Evolutionary conservation across 2,888 invertebrate species (phyloP), one percentile per base, ranked within the genome.

Genomic region (Cephus rjabovi): DNA sequence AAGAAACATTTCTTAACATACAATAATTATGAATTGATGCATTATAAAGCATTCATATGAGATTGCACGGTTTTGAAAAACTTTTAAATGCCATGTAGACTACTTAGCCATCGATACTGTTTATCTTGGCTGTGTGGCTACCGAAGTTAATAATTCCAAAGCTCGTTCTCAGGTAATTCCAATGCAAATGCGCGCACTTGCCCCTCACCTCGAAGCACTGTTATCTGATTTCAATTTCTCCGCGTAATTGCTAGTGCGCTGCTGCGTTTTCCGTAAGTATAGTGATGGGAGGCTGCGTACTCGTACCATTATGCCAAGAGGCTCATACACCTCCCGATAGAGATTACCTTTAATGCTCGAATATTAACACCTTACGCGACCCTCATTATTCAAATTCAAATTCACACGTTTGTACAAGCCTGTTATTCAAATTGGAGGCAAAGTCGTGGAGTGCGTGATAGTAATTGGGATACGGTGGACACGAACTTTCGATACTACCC

Each of bases 181-280:
- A 83, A 85, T 85, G 85, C 84, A 84, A 83, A 85, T 85, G 75
- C 77, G 3, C 71, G 77, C 80, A 79, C 79, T 80, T 84, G 81
- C 77, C 77, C 76, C 78, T 78, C 79, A 77, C 75, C 77, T 80
- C 78, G 79, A 83, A 85, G 83, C 81, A 84, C 85, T 84, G 86
- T 83, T 87, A 88, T 88, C 88, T 84, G 87, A 88, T 88, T 88
- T 88, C 88, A 88, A 88, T 88, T 88, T 87, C 84, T 83, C 84
- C 83, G 80, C 74, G 82, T 85, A 88, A 87, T 87, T 84, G 83
- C 77, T 77, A 73, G 34, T 33, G 71, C 31, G 78, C 69, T 73
- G 68, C 79, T 75, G 78, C 77, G 73, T 69, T 75, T 79, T 81
- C 78, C 79, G 69, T 83, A 87, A 86, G 83, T 86, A 85, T 81